A percentile compares a stretch with the other conserved stretches of the same genome.
phyloP scores from a whole-genome alignment of 2,113 vertebrate species.

The Microcebus ravelobensis region DNA sequence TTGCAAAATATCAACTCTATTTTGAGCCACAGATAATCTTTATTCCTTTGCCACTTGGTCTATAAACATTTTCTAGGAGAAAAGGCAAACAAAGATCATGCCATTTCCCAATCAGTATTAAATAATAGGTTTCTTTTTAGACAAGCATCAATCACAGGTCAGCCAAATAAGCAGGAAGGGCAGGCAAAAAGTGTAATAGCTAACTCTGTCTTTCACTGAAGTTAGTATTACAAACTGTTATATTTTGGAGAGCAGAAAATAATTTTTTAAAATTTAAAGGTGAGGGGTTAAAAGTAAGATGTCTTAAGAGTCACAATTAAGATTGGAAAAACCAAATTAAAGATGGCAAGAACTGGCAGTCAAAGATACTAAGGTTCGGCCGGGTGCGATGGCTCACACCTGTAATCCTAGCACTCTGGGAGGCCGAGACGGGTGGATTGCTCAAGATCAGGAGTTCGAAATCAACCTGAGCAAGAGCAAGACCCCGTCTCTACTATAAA shows the following conservation, averaged over 20 bases:
- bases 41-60: not conserved
- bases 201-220: not conserved
- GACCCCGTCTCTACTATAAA: no score
- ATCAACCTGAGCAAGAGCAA: no score
- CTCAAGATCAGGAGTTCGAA: no score
- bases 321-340: not conserved
- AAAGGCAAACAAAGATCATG: not conserved
- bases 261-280: conserved; percentile 19
- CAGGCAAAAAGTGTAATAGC: not conserved
- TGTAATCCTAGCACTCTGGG: no score
- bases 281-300: not conserved
- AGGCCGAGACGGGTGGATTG: no score
- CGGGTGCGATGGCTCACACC: no score
- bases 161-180: not conserved
- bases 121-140: not conserved
- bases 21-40: conserved; percentile 33
- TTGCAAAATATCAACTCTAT: not conserved
- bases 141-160: not conserved
- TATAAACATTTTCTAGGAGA: conserved; percentile 4
- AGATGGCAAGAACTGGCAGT: not conserved
- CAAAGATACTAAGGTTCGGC: no score
- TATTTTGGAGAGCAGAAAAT: not conserved
- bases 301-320: not conserved
- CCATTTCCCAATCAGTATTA: not conserved
- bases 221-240: not conserved